A percentile compares a stretch with the other conserved stretches of the same genome.
These are phyloP conservation scores for Protomyctophum bolini DNA, from an alignment of 2,113 vertebrate genomes.

Conservation along the genomic window DNA sequence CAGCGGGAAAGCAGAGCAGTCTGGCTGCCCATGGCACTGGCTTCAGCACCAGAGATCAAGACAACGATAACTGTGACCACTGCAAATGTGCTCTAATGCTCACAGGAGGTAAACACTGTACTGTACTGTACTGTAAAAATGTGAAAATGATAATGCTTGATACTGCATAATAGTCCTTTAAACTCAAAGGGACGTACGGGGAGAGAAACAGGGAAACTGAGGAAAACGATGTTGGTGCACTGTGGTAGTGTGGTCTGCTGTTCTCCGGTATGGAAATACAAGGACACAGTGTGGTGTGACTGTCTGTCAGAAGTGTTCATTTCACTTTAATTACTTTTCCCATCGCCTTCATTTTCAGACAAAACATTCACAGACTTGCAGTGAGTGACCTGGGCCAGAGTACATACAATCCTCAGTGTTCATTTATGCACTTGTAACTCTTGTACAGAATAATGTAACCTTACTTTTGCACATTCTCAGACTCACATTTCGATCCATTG, in stretches of 20 bases:
- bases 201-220: no score
- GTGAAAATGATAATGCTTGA: no score
- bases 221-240: no score
- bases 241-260: no score
- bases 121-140: background rate
- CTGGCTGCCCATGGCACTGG: slow-evolving; percentile 77
- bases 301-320: background rate
- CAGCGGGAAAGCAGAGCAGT: slow-evolving; percentile 80
- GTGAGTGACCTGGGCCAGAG: background rate
- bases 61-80: slow-evolving; percentile 89
- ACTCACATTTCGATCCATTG: background rate
- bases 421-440: background rate
- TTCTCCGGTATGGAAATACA: no score
- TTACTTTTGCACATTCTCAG: background rate
- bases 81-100: slow-evolving; percentile 92
- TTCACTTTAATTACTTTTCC: background rate
- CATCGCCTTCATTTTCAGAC: background rate
- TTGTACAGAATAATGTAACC: background rate
- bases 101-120: slow-evolving; percentile 81
- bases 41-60: slow-evolving; percentile 89
- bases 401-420: background rate
- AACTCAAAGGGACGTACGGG: no score
- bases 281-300: no score
- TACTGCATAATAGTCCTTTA: no score
- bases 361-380: background rate